Base-by-base conservation (phyloP, 2,888 invertebrate genomes). In the Agonopterix arenella region DNA sequence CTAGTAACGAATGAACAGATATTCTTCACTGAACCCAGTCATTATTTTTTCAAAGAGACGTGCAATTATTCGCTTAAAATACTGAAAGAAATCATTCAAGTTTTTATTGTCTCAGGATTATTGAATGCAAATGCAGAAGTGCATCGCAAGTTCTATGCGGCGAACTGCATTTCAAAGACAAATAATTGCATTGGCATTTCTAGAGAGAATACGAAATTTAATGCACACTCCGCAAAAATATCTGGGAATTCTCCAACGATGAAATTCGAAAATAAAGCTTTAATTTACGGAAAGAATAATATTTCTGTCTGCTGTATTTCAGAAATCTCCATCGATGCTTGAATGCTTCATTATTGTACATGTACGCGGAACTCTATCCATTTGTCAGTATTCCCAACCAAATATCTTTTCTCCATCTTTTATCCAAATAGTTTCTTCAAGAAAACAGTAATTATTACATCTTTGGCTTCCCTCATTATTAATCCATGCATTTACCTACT, bases 161-260 rank as follows among this genome's bases (percentile, higher is more conserved):
- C 58, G 62, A 72, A 71, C 68, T 78, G 73, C 70, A 79, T 75
- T 74, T 68, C 66, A 68, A 77, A 78, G 69, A 73, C 75, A 79
- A 78, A 80, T 80, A 80, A 77, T 76, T 76, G 74, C 69, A 64
- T 66, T 59, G 61, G 54, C 67, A 76, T 68, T 66, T 64, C 67
- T 54, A 61, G 67, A 73, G 72, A 57, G 70, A 76, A 73, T 74
- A 71, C 68, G 69, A 68, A 75, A 76, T 77, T 75, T 75, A 69
- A 75, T 71, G 68, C 64, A 49, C 61, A 60, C 64, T 58, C 60
- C 51, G 70, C 71, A 68, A 71, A 73, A 75, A 73, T 68, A 70
- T 67, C 64, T 60, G 53, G 60, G 50, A 53, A 62, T 63, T 60
- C 52, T 59, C 60, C 57, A 60, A 60, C 58, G 61, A 64, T 67